Percentiles rank a stretch among this genome's conserved stretches.
Evolutionary conservation across 2,888 invertebrate species (phyloP).

Genomic region (Ectemnius lituratus): DNA sequence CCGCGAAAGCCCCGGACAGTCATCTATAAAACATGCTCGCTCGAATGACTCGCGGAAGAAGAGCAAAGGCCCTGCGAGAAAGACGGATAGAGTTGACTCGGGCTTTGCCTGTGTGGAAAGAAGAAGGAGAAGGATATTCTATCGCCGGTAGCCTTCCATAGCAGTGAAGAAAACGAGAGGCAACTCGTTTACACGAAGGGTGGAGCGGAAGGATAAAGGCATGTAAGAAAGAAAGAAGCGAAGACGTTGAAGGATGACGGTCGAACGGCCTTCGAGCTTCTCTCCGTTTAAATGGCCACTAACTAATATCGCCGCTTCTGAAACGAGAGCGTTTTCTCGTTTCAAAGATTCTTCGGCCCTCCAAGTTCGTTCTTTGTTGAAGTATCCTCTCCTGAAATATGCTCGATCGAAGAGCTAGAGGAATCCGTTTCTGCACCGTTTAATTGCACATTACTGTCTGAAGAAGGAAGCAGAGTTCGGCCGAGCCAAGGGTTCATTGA

Average conservation of each 20-base stretch:
- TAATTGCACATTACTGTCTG: too few relatives aligned
- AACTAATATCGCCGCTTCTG: neutral
- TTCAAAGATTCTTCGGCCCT: neutral
- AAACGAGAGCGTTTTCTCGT: slow-evolving; percentile 7
- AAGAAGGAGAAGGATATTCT: slow-evolving; percentile 32
- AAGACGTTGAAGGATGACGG: slow-evolving; percentile 31
- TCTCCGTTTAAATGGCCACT: slow-evolving; percentile 4
- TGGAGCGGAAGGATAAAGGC: slow-evolving; percentile 27
- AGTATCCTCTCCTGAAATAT: neutral
- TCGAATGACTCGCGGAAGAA: slow-evolving; percentile 17
- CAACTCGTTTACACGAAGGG: slow-evolving; percentile 45
- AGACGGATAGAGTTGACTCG: slow-evolving; percentile 29
- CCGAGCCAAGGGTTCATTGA: slow-evolving; percentile 33
- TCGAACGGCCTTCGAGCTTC: slow-evolving; percentile 4
- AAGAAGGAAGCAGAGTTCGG: slow-evolving; percentile 4
- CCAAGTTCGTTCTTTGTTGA: neutral
- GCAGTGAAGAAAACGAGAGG: slow-evolving; percentile 38
- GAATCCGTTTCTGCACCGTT: neutral
- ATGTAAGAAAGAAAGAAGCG: slow-evolving; percentile 18
- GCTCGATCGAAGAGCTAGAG: neutral
- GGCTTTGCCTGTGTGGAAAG: neutral
- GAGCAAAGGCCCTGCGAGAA: slow-evolving; percentile 15
- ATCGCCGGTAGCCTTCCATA: slow-evolving; percentile 49
- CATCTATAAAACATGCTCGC: slow-evolving; percentile 66
- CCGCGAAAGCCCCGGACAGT: slow-evolving; percentile 56